These are phyloP conservation scores for Lottia scabra DNA, from an alignment of 2,888 invertebrate genomes.

Conservation along the genomic window DNA sequence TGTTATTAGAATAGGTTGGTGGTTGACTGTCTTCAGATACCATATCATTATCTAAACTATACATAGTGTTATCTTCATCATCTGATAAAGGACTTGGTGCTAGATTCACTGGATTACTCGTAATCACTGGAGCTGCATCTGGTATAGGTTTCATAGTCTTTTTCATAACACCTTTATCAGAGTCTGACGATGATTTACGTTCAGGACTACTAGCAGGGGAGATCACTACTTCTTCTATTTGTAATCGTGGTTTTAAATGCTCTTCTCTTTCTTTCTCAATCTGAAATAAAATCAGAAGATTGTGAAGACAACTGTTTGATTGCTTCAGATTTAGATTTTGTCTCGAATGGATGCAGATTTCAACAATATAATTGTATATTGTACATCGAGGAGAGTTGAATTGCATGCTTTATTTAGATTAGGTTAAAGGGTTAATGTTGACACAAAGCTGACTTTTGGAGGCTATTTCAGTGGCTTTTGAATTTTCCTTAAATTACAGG, in stretches of 20 bases:
- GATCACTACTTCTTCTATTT: slow-evolving; percentile 72
- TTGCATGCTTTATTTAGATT: too few species aligned
- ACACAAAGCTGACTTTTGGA: too few species aligned
- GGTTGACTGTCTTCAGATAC: slow-evolving; percentile 41
- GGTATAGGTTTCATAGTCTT: slow-evolving; percentile 42
- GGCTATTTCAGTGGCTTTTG: too few species aligned
- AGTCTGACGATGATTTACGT: slow-evolving; percentile 35
- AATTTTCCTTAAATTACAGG: too few species aligned
- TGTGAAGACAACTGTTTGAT: neutral
- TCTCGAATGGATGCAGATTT: neutral
- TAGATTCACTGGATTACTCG: neutral
- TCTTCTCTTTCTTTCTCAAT: slow-evolving; percentile 82
- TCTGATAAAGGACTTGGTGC: slow-evolving; percentile 27
- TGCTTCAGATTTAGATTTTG: neutral
- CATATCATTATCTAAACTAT: slow-evolving; percentile 18
- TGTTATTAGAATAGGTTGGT: slow-evolving; percentile 45
- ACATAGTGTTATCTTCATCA: slow-evolving; percentile 8
- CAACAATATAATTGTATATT: neutral
- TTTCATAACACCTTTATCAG: slow-evolving; percentile 34
- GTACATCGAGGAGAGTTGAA: too few species aligned
- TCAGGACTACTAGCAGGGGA: slow-evolving; percentile 36
- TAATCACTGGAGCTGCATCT: slow-evolving; percentile 16
- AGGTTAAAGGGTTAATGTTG: too few species aligned
- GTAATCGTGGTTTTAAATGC: slow-evolving; percentile 84
- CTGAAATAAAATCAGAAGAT: slow-evolving; percentile 64